Evolutionary conservation across 92 coral and sea anemone genomes (phyloP), one percentile per base, ranked within the genome.

Genomic region (Scolanthus callimorphus): DNA sequence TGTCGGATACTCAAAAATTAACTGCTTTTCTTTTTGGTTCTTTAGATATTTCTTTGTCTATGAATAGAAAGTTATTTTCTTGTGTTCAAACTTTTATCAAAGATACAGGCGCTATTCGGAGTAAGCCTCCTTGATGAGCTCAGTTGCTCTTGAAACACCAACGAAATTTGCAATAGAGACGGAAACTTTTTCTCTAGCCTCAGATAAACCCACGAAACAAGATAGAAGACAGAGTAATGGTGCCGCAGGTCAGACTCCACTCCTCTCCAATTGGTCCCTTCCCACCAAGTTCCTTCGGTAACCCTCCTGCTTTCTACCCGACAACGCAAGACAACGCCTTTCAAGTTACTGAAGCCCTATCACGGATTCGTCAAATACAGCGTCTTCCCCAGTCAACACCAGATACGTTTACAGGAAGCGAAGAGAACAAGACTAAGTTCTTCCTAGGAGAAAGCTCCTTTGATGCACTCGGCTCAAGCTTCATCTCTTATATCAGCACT

Each of bases 261-360:
- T 45, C 44, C 1, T 57, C 49, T 2, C 63, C 46, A 20, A 57
- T 57, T 44, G 49, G 29, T 23, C 63, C 63, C 31, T 57, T 29
- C 63, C 49, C 39, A 57, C 49, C 46, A 34, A 57, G 63, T 57
- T 57, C 63, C 63, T 57, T 57, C 11, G 24, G 63, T 23, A 57
- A 57, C 13, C 49, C 63, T 57, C 63, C 63, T 39, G 49, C 63
- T 20, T 57, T 57, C 39, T 57, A 31, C 63, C 63, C 63, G n/a
- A n/a, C n/a, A n/a, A n/a, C n/a, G n/a, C n/a, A n/a, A 34, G 43
- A 34, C 43, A 34, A 34, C 43, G 15, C 43, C 9, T 34, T 6
- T 15, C 43, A 34, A 34, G 9, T 34, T 34, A 34, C 43, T 6
- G 43, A 34, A 34, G 43, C 43, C 43, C 9, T 34, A 34, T 6